phyloP scores from a whole-genome alignment of 2,888 invertebrate species.

The Oasisia sp. region DNA sequence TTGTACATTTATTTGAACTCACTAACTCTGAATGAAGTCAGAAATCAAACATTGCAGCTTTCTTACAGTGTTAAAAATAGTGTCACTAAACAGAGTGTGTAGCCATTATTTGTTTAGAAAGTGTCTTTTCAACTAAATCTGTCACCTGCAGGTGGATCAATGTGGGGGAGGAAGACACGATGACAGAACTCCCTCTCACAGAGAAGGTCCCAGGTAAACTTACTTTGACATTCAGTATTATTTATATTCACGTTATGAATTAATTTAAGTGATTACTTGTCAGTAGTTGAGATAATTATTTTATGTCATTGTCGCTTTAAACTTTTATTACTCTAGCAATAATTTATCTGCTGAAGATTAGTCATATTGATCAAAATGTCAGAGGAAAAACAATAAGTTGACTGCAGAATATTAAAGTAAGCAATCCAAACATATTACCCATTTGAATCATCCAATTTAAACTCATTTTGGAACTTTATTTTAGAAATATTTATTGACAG shows the following conservation, averaged over 20 bases:
- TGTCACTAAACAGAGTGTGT: background rate
- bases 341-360: no score
- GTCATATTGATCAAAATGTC: constrained; percentile 45
- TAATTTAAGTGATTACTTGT: background rate
- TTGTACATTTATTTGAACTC: no score
- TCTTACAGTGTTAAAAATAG: no score
- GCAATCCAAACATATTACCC: no score
- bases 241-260: background rate
- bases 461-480: background rate
- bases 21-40: no score
- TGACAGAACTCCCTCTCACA: background rate
- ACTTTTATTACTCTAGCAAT: no score
- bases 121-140: background rate
- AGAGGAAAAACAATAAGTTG: no score
- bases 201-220: constrained; percentile 7
- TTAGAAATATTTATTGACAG: constrained; percentile 48
- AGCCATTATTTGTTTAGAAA: background rate
- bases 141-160: background rate
- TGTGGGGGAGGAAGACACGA: background rate
- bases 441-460: background rate
- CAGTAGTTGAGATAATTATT: no score
- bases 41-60: no score
- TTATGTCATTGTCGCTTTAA: no score
- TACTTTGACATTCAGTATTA: background rate
- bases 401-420: background rate